A percentile compares a stretch with the other conserved stretches of the same genome.
These are phyloP conservation scores for Dasypolia templi DNA, from an alignment of 2,888 invertebrate species.

Conservation along the genomic window DNA sequence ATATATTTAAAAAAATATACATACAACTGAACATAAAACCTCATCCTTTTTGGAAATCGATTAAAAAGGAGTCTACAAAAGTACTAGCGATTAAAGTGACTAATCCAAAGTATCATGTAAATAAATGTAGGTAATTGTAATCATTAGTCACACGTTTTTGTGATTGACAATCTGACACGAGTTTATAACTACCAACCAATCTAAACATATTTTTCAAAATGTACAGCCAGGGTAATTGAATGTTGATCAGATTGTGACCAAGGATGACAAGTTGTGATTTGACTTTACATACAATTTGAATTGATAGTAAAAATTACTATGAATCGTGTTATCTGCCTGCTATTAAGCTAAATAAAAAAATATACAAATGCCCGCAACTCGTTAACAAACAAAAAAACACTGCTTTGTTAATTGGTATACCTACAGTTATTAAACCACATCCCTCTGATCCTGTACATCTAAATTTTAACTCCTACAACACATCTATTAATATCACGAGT, in stretches of 20 bases:
- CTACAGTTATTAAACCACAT: too few species aligned
- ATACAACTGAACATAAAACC: too few species aligned
- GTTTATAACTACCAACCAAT: neutral
- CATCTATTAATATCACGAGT: neutral
- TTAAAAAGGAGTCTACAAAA: too few species aligned
- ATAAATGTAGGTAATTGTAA: slow-evolving; percentile 26
- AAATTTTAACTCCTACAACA: slow-evolving; percentile 2
- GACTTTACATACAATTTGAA: neutral
- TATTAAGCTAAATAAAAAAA: too few species aligned
- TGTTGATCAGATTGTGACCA: neutral
- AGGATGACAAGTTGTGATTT: neutral
- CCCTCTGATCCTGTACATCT: neutral
- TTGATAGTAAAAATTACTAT: neutral
- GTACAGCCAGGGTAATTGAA: neutral
- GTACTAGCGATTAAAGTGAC: slow-evolving; percentile 14
- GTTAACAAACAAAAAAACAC: neutral
- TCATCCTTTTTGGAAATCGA: too few species aligned
- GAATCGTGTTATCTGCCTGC: neutral
- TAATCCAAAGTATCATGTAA: slow-evolving; percentile 22
- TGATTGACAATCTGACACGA: neutral
- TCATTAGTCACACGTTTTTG: slow-evolving; percentile 49
- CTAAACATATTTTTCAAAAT: neutral
- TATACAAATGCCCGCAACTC: neutral
- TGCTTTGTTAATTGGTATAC: neutral
- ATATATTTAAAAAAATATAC: too few species aligned